Evolutionary conservation across 2,888 invertebrate species (phyloP), one percentile per base, ranked within the genome.

Genomic region (Parapristionchus giblindavisi): DNA sequence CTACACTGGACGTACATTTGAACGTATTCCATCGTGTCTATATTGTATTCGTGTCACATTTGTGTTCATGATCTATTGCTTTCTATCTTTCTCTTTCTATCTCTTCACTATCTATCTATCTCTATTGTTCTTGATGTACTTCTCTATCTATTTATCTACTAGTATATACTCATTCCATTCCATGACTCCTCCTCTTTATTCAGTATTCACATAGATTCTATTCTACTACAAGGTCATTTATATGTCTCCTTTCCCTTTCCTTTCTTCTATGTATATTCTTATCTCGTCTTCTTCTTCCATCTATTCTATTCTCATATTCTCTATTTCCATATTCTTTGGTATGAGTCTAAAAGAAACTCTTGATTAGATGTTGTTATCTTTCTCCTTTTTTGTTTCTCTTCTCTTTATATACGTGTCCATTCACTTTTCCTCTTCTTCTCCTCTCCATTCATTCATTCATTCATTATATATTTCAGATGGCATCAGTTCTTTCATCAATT

Each of bases 321-420:
- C 75, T 38, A 56, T n/a, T 27, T 52, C 60, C 71, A 77, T 76
- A 71, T 70, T 74, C 63, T 75, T 6, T 54, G 54, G 17, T n/a
- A 6, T n/a, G 8, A n/a, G 11, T n/a, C 6, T 6, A 14, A 5
- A 54, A n/a, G 54, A 5, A 54, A 6, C 24, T n/a, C 54, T 27
- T 61, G 29, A 36, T 14, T 66, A 43, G 36, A 38, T 54, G 51
- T 70, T 43, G 56, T 71, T 71, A 70, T n/a, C 38, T 36, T 72
- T 61, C 6, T 24, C 17, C 51, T 21, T 56, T 43, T 61, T 17
- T 71, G 29, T 51, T 21, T 65, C 4, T 32, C n/a, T 61, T 11
- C 11, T 5, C n/a, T 5, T 11, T 34, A 17, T 61, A 21, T 11
- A 5, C 36, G 32, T 61, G 29, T 14, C n/a, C 36, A 17, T 17